Evolutionary conservation across 1,140 invertebrate species (phyloP), one percentile per base, ranked within the genome.

Genomic region (Camponotus pennsylvanicus): DNA sequence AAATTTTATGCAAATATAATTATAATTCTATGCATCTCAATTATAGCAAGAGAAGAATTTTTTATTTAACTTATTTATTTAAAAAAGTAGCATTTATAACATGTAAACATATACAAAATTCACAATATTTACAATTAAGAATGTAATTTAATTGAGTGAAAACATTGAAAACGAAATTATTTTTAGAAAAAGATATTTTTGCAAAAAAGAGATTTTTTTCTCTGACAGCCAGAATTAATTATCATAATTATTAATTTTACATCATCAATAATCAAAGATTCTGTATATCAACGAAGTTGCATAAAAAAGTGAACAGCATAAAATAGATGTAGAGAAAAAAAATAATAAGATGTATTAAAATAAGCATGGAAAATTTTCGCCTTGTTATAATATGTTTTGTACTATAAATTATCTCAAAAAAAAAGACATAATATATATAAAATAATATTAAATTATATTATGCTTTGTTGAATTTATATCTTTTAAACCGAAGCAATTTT

Each of bases 171-270:
- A 40, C 7, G 15, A 42, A 21, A 42, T n/a, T 67, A 67, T 67
- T 45, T 67, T 67, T 21, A 67, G 40, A 32, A 32, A 67, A 42
- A 67, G 18, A 13, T 21, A 27, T 27, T 27, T 27, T 27, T 27
- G 6, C 34, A 71, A 27, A 13, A 52, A 18, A 71, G 55, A 40
- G 27, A 45, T 71, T 37, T 52, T 52, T 27, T 34, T 32, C 18
- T 71, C 34, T 71, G 45, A 71, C 69, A 55, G 21, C 8, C 45
- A 71, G 11, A 71, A 55, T 45, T 55, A 49, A 52, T 45, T 45
- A 45, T 9, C 42, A 45, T 45, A 71, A 71, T 27, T 45, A 37
- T 37, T 9, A 34, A 55, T 34, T 55, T 71, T 71, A 18, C 69
- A 71, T 71, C 45, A 55, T 45, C 27, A 52, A 32, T 34, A 40